Conservation (phyloP, 2,797 vertebrate genomes). For the Takifugu rubripes region DNA sequence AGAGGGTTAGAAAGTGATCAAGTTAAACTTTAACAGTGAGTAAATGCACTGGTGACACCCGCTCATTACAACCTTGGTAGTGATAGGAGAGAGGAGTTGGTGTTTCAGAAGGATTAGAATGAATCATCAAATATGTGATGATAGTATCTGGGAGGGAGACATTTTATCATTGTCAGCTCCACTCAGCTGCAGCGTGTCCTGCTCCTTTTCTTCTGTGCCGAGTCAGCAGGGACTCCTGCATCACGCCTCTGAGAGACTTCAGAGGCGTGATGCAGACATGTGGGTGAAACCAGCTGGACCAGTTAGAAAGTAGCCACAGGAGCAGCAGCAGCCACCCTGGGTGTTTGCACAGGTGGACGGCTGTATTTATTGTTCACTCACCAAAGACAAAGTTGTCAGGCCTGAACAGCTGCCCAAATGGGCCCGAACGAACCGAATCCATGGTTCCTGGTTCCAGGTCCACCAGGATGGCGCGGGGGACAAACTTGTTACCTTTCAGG, state of each 20-base stretch:
- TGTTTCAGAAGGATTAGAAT: no score
- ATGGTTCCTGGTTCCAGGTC: constrained; percentile 82
- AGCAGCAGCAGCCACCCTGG: constrained; percentile 25
- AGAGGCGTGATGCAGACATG: no score
- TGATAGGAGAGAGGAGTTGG: no score
- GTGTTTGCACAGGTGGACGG: constrained; percentile 1
- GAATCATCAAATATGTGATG: no score
- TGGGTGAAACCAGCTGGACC: constrained; percentile 10
- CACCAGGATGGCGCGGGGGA: constrained; percentile 80
- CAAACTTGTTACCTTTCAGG: constrained; percentile 75
- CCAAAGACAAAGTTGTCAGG: constrained; percentile 90
- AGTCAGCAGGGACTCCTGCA: no score
- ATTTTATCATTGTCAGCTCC: no score
- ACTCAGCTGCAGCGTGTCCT: not conserved
- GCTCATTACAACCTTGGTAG: not conserved
- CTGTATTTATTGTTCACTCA: constrained; percentile 47
- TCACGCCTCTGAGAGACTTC: not conserved
- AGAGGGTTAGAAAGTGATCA: not conserved
- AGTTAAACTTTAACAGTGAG: not conserved
- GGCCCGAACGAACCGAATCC: constrained; percentile 84
- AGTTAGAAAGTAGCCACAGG: constrained; percentile 18
- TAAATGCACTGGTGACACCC: not conserved
- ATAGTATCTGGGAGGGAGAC: no score
- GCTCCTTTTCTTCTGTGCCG: no score
- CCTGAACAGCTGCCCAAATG: constrained; percentile 96